Conservation (phyloP, 2,888 invertebrate genomes). For the Chrysodeixis includens region DNA sequence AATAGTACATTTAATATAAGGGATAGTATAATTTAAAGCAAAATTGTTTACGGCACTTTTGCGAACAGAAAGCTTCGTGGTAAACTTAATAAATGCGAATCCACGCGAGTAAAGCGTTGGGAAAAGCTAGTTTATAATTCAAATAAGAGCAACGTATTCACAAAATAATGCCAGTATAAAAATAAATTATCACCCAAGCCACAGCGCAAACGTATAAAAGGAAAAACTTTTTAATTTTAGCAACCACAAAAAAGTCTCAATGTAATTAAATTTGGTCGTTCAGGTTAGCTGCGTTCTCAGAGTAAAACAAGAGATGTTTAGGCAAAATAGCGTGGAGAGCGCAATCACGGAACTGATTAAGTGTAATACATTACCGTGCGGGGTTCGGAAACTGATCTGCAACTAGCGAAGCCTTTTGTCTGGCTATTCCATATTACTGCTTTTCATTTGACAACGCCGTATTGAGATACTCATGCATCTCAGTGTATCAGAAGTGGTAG, state of each 20-base stretch:
- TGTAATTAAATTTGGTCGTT: constrained; percentile 47
- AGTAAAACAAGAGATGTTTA: constrained; percentile 37
- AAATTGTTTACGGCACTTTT: neutral
- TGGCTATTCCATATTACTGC: constrained; percentile 55
- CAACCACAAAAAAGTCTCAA: constrained; percentile 41
- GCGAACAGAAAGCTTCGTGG: constrained; percentile 8
- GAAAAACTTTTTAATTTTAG: constrained; percentile 52
- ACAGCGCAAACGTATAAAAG: constrained; percentile 38
- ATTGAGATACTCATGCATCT: constrained; percentile 41
- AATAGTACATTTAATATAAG: neutral
- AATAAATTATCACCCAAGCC: constrained; percentile 48
- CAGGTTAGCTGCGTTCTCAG: constrained; percentile 31
- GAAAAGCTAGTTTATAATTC: constrained; percentile 46
- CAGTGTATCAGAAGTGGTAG: constrained; percentile 37
- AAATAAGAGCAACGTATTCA: constrained; percentile 41
- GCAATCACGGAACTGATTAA: constrained; percentile 63
- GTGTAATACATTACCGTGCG: constrained; percentile 63
- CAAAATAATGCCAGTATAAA: constrained; percentile 46
- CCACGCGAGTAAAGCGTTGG: constrained; percentile 23
- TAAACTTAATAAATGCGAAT: constrained; percentile 36
- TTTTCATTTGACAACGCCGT: constrained; percentile 65
- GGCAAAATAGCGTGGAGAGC: constrained; percentile 49
- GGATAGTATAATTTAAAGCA: neutral
- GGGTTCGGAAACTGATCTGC: constrained; percentile 65
- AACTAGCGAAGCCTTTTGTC: constrained; percentile 65